phyloP scores from a whole-genome alignment of 2,113 vertebrate species.

The Tringa solitaria region DNA sequence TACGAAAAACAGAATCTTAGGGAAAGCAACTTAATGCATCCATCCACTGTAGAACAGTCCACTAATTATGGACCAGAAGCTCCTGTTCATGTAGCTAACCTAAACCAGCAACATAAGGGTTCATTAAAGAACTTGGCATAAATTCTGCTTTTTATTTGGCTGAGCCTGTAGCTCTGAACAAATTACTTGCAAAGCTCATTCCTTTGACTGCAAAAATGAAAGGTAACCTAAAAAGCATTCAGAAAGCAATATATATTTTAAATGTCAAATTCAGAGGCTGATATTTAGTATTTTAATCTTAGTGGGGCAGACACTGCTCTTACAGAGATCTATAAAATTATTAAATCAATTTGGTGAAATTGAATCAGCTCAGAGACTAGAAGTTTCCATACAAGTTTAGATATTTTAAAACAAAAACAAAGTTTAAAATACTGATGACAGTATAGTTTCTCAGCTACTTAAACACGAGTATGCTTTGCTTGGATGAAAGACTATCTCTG shows the following conservation, averaged over 20 bases:
- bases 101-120: neutral
- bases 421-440: neutral
- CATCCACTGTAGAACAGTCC: neutral
- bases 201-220: neutral
- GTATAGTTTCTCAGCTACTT: neutral
- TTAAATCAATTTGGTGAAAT: neutral
- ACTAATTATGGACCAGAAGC: neutral
- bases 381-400: neutral
- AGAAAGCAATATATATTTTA: neutral
- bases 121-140: neutral
- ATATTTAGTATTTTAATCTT: neutral
- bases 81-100: neutral
- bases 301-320: neutral
- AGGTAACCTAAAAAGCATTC: neutral
- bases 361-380: neutral
- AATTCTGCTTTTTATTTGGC: neutral
- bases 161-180: neutral
- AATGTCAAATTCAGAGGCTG: neutral
- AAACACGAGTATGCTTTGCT: neutral
- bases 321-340: neutral
- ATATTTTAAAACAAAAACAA: neutral
- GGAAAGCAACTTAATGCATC: neutral
- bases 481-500: neutral
- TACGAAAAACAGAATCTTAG: neutral
- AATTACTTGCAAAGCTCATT: neutral